phyloP scores from a whole-genome alignment of 2,888 invertebrate genomes.

The Drosophila monieri region DNA sequence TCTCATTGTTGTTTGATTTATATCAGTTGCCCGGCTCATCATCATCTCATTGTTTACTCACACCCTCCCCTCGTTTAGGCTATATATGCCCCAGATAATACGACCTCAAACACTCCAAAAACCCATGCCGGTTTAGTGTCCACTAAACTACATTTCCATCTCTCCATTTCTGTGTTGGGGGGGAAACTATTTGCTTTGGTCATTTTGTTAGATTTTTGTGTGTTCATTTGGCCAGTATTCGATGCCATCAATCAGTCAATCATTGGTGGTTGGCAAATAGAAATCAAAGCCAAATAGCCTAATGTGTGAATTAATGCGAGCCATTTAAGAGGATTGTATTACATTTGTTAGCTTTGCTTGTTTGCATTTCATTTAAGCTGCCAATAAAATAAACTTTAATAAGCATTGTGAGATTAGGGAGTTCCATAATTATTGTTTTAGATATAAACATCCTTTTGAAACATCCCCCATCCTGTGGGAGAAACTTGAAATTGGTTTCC shows the following conservation, averaged over 20 bases:
- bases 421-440: no score
- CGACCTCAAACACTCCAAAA: constrained; percentile 20
- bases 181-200: constrained; percentile 21
- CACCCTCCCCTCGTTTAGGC: constrained; percentile 24
- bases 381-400: constrained; percentile 5
- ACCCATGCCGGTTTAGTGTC: constrained; percentile 6
- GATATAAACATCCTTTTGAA: no score
- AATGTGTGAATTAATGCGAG: constrained; percentile 42
- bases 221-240: constrained; percentile 25
- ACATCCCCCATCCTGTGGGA: not conserved
- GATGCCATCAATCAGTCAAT: constrained; percentile 49
- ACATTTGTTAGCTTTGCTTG: constrained; percentile 22
- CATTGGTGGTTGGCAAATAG: constrained; percentile 31
- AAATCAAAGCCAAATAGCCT: constrained; percentile 52
- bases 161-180: not conserved
- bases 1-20: constrained; percentile 64
- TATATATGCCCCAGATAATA: constrained; percentile 31
- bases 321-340: constrained; percentile 28
- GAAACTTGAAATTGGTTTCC: constrained; percentile 62
- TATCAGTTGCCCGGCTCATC: constrained; percentile 55
- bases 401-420: not conserved
- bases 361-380: constrained; percentile 10
- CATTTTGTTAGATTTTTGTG: constrained; percentile 19
- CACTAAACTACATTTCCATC: constrained; percentile 29
- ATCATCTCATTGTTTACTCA: constrained; percentile 50